Percentiles rank a stretch among this genome's conserved stretches.
phyloP scores from a whole-genome alignment of 2,113 vertebrate species.

The Neotoma lepida region DNA sequence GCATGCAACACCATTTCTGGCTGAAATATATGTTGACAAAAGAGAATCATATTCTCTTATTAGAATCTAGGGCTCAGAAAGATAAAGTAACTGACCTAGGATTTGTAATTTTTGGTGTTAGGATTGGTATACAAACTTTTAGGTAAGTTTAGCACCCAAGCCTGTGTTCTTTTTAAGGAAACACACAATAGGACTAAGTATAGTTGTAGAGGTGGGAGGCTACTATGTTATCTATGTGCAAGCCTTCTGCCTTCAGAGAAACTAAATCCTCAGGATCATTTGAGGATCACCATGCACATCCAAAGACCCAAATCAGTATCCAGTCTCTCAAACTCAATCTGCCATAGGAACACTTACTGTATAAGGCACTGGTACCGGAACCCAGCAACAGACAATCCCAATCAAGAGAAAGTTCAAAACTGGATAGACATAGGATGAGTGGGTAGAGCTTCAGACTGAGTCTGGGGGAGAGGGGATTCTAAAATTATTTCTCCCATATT shows the following conservation, averaged over 20 bases:
- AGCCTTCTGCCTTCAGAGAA: not conserved
- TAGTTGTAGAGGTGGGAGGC: not conserved
- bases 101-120: not conserved
- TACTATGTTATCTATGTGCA: not conserved
- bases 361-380: not conserved
- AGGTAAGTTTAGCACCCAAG: slow-evolving; percentile 18
- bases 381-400: not conserved
- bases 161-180: slow-evolving; percentile 20
- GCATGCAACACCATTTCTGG: not conserved
- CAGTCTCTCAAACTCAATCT: slow-evolving; percentile 8
- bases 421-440: not conserved
- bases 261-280: not conserved
- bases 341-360: not conserved
- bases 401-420: slow-evolving; percentile 24
- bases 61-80: not conserved
- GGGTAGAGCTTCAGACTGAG: not conserved
- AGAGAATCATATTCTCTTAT: not conserved
- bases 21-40: not conserved
- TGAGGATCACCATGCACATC: not conserved
- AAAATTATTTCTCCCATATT: slow-evolving; percentile 40
- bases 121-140: slow-evolving; percentile 32
- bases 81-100: not conserved
- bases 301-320: slow-evolving; percentile 32
- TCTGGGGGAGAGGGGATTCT: not conserved
- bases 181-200: not conserved